Evolutionary conservation across 2,888 invertebrate genomes (phyloP).

Genomic region (Palloptera scutellata): DNA sequence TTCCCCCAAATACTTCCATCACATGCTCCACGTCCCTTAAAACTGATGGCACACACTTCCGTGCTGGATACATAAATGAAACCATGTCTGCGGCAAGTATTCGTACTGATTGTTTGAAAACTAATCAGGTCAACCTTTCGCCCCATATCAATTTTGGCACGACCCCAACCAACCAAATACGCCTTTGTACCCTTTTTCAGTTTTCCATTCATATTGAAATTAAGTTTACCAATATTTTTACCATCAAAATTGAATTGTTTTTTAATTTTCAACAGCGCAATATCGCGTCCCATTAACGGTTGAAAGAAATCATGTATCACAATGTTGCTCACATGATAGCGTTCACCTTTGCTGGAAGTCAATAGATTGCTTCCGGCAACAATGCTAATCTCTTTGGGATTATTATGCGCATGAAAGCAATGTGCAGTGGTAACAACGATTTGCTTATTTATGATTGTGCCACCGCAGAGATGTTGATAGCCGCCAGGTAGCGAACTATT

Average conservation of each 20-base stretch:
- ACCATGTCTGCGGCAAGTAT: constrained; percentile 41
- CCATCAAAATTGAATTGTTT: constrained; percentile 47
- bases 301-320: constrained; percentile 47
- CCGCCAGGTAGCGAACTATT: constrained; percentile 20
- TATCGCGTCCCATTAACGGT: constrained; percentile 51
- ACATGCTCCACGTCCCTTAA: constrained; percentile 54
- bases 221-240: constrained; percentile 35
- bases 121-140: constrained; percentile 46
- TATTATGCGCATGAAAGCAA: constrained; percentile 43
- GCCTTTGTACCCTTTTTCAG: constrained; percentile 45
- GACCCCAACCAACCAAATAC: constrained; percentile 57
- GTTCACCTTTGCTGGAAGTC: constrained; percentile 32
- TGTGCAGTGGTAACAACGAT: constrained; percentile 59
- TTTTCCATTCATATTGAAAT: constrained; percentile 51
- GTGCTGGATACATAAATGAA: constrained; percentile 47
- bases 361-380: constrained; percentile 44
- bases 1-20: constrained; percentile 48
- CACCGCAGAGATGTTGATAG: constrained; percentile 54
- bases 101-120: constrained; percentile 49
- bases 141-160: constrained; percentile 30
- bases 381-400: constrained; percentile 39
- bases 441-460: constrained; percentile 52
- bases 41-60: constrained; percentile 56
- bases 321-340: constrained; percentile 43
- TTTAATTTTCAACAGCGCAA: constrained; percentile 50